phyloP scores from a whole-genome alignment of 2,888 invertebrate genomes.

The Campaea margaritaria region DNA sequence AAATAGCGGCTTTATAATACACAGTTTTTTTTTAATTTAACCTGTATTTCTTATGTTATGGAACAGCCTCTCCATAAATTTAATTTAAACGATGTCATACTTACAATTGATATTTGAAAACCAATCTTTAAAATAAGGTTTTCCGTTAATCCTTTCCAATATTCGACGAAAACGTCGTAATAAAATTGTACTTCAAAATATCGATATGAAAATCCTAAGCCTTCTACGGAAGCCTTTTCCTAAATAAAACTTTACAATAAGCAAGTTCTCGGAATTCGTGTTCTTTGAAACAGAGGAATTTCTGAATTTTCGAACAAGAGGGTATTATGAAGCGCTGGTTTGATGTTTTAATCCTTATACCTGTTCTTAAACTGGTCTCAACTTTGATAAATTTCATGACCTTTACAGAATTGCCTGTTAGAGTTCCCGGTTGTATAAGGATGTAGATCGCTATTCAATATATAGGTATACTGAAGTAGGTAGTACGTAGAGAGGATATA shows the following conservation, averaged over 20 bases:
- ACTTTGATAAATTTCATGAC: conserved; percentile 16
- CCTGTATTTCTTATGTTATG: no score
- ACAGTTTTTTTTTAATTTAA: no score
- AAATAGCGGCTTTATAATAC: no score
- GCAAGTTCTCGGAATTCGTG: conserved; percentile 29
- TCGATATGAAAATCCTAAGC: conserved; percentile 28
- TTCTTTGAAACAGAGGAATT: conserved; percentile 27
- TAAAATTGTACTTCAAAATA: conserved; percentile 17
- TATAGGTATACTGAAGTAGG: no score
- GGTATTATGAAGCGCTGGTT: conserved; percentile 20
- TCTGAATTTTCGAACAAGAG: conserved; percentile 23
- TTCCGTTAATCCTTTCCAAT: background rate
- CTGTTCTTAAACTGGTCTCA: conserved; percentile 17
- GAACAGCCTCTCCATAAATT: no score
- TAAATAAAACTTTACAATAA: conserved; percentile 31
- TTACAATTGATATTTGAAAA: no score
- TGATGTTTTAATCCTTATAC: conserved; percentile 21
- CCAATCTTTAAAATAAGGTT: no score
- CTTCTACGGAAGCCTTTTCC: conserved; percentile 17
- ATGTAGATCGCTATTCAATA: background rate
- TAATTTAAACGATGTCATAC: no score
- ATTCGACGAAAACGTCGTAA: background rate
- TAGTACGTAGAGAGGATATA: no score
- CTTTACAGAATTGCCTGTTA: conserved; percentile 1
- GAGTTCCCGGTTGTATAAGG: background rate